phyloP scores from a whole-genome alignment of 1,140 invertebrate genomes.

The Drosophila kohkoa region DNA sequence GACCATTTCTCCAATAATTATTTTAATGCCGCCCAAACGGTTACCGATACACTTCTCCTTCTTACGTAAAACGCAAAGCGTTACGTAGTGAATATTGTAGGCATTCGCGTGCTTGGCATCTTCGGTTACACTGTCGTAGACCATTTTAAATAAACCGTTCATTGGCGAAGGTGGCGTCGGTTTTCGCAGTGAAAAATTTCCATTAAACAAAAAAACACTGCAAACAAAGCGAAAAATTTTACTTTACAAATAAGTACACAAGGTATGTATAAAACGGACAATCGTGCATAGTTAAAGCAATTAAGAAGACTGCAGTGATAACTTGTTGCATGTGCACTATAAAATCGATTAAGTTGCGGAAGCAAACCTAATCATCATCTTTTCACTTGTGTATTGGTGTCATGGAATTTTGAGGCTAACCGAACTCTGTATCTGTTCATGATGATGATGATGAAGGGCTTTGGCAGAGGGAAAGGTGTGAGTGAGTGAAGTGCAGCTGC shows the following conservation, averaged over 20 bases:
- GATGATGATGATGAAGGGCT: slow-evolving; percentile 48
- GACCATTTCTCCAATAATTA: not conserved
- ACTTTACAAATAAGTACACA: not conserved
- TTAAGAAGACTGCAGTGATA: not conserved
- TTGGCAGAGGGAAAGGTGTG: slow-evolving; percentile 5
- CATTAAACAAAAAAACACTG: not conserved
- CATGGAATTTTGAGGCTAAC: slow-evolving; percentile 56
- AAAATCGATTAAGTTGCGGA: slow-evolving; percentile 29
- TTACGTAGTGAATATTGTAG: slow-evolving; percentile 1
- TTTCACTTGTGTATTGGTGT: slow-evolving; percentile 48
- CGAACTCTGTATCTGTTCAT: slow-evolving; percentile 22
- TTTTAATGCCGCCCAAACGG: not conserved
- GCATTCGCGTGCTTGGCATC: not conserved
- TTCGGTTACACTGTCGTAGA: slow-evolving; percentile 24
- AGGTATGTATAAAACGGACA: slow-evolving; percentile 24
- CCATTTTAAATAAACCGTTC: slow-evolving; percentile 60
- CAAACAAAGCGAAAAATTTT: not conserved
- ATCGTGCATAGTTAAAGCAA: not conserved
- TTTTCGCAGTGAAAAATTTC: slow-evolving; percentile 22
- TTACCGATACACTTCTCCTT: not conserved
- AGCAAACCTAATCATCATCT: slow-evolving; percentile 28
- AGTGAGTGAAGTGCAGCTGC: slow-evolving; percentile 57
- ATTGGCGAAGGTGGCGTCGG: slow-evolving; percentile 43
- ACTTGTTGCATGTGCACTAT: slow-evolving; percentile 25
- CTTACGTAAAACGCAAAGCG: not conserved